Conservation (phyloP, 2,888 invertebrate genomes). For the Cryptosula pallasiana region DNA sequence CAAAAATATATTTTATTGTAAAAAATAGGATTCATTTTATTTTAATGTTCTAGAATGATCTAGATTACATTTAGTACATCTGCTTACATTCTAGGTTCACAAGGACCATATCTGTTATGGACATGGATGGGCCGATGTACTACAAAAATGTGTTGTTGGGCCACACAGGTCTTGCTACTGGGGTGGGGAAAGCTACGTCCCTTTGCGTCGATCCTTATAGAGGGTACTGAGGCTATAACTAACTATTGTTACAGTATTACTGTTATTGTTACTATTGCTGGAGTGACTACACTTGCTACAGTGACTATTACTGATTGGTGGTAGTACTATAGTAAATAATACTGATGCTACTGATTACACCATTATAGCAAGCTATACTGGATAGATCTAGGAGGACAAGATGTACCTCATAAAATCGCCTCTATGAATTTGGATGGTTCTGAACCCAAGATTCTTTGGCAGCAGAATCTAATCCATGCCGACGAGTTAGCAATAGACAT, state of each 20-base stretch:
- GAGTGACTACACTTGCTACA: no score
- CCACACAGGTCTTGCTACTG: conserved; percentile 78
- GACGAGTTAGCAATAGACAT: conserved; percentile 76
- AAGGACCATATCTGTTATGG: conserved; percentile 72
- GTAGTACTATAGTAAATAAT: no score
- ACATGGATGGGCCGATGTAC: conserved; percentile 70
- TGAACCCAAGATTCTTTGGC: conserved; percentile 66
- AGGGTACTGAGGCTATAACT: no score
- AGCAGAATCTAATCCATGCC: conserved; percentile 61
- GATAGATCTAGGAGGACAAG: conserved; percentile 86
- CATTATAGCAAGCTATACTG: conserved; percentile 75
- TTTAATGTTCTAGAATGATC: no score
- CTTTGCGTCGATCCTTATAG: conserved; percentile 87
- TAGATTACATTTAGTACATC: no score
- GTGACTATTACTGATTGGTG: no score
- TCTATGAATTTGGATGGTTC: conserved; percentile 87
- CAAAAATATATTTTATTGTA: no score
- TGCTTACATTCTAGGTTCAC: no score
- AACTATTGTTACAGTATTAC: no score
- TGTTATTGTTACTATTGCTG: no score
- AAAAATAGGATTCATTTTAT: no score
- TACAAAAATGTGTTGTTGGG: conserved; percentile 79
- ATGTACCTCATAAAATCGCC: conserved; percentile 78
- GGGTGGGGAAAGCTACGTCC: conserved; percentile 80
- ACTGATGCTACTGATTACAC: conserved; percentile 26